Base-by-base conservation (phyloP, 1,140 invertebrate genomes). In the Drosophila asahinai region DNA sequence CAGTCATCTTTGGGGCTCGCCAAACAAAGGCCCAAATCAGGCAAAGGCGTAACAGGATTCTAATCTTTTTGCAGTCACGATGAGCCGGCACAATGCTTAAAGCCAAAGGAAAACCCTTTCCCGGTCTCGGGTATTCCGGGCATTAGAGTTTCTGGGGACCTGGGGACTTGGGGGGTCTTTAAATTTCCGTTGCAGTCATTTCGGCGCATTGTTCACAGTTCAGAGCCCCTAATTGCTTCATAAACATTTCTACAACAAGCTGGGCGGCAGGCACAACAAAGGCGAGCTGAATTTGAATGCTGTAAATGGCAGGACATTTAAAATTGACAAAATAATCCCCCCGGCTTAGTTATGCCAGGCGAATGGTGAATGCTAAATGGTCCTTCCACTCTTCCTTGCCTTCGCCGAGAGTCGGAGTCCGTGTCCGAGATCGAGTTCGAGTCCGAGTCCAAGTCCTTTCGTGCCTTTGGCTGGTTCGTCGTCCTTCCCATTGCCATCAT, bases 261-360 rank as follows among this genome's bases (percentile, higher is more conserved):
- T 42, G 57, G 75, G 63, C 8, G 75, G 63, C 14, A 8, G 15
- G 57, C 73, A 81, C 38, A 82, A 86, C 79, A 90, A 90, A 67
- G 78, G 82, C 30, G 70, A 82, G 83, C 75, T 71, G 76, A 82
- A 90, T 90, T 84, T 79, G 80, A 86, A 86, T 82, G 75, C 86
- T 90, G 86, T 90, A 90, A 90, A 90, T 90, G 86, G 86, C 86
- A 90, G 86, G 79, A 90, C 86, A 90, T 90, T 90, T 80, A 89
- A 90, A 90, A 90, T 90, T 90, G 86, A 90, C 86, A 90, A 90
- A 90, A 90, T 90, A 90, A 90, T 90, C 86, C 86, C 79, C 57
- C 64, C 52, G 73, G 86, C 86, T 89, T 90, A 86, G 86, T 84
- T 89, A 89, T 89, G 86, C 70, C 70, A 72, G 67, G 60, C 78